Conservation (phyloP, 2,113 vertebrate species). For the Xiphophorus hellerii region DNA sequence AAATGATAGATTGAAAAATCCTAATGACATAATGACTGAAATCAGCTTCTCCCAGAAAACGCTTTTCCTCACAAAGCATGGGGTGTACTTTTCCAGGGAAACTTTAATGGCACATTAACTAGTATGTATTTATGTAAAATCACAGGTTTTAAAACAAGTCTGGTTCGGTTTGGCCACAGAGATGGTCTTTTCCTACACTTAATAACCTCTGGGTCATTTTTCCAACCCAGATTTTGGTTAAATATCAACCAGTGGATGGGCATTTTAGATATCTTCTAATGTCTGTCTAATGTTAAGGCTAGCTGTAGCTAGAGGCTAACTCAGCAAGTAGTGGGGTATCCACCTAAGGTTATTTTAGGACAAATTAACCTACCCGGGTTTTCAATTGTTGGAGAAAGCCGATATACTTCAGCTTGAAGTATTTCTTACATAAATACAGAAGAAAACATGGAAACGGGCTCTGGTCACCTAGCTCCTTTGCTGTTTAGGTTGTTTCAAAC, state of each 20-base stretch:
- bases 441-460: background rate
- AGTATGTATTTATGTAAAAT: background rate
- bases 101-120: slow-evolving; percentile 8
- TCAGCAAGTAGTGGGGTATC: too few species aligned
- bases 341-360: background rate
- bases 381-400: background rate
- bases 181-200: background rate
- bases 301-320: too few species aligned
- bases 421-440: background rate
- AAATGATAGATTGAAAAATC: slow-evolving; percentile 46
- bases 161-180: background rate
- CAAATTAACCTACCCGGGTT: background rate
- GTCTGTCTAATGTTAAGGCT: background rate
- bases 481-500: too few species aligned
- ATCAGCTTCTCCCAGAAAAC: slow-evolving; percentile 27
- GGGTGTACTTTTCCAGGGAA: background rate
- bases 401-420: too few species aligned
- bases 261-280: background rate
- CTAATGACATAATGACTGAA: slow-evolving; percentile 41
- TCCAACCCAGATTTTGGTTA: background rate
- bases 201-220: background rate
- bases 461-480: too few species aligned
- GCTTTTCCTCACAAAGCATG: slow-evolving; percentile 11
- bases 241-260: background rate
- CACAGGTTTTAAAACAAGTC: too few species aligned